A percentile compares a stretch with the other conserved stretches of the same genome.
Conservation (phyloP, 1,140 invertebrate species). For the Zaprionus africanus region DNA sequence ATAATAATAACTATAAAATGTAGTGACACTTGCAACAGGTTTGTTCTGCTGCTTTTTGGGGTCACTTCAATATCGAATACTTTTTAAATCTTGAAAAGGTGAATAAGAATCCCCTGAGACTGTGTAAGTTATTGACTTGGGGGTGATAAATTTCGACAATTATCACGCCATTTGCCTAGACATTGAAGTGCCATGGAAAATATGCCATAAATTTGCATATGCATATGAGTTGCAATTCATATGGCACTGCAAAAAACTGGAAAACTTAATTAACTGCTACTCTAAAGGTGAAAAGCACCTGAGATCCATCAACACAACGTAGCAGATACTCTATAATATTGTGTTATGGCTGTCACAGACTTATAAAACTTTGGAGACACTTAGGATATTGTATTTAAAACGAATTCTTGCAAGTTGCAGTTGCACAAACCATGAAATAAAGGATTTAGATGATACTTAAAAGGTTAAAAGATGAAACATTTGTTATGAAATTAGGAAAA, state of each 20-base stretch:
- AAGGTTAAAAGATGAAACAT: neutral
- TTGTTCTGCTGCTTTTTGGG: neutral
- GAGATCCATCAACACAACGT: neutral
- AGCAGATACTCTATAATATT: neutral
- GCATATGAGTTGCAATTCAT: conserved; percentile 8
- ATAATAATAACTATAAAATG: neutral
- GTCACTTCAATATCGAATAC: neutral
- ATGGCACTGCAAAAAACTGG: neutral
- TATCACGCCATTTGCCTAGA: conserved; percentile 11
- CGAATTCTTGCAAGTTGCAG: neutral
- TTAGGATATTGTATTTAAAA: neutral
- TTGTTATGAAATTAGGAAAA: neutral
- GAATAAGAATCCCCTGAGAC: neutral
- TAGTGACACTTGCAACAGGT: conserved; percentile 23
- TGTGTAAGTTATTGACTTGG: neutral
- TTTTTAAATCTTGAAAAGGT: conserved; percentile 1
- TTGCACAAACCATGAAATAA: neutral
- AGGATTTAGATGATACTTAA: neutral
- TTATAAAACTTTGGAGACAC: neutral
- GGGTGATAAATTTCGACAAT: conserved; percentile 10
- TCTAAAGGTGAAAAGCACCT: conserved; percentile 4
- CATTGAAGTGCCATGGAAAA: conserved; percentile 17
- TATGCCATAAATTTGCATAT: conserved; percentile 15
- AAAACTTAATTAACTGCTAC: conserved; percentile 17
- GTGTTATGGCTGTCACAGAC: neutral